phyloP scores from a whole-genome alignment of 2,113 vertebrate genomes.

The Xiphophorus maculatus region DNA sequence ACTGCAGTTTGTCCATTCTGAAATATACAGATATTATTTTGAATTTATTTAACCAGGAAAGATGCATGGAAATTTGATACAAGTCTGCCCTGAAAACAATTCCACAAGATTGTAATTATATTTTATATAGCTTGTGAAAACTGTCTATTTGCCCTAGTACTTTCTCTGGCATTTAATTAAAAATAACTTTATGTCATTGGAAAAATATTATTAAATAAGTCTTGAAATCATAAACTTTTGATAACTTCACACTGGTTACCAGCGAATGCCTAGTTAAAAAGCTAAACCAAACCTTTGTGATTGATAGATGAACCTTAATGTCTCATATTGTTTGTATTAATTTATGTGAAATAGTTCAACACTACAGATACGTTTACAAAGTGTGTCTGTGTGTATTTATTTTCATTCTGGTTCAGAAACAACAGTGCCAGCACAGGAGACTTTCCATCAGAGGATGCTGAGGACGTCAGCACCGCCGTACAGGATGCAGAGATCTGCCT shows the following conservation, averaged over 20 bases:
- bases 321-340: neutral
- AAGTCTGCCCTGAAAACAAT: too few species aligned
- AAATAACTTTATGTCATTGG: neutral
- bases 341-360: neutral
- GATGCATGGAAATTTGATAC: too few species aligned
- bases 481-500: constrained; percentile 93
- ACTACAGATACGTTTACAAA: too few species aligned
- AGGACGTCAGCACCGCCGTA: constrained; percentile 78
- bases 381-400: neutral
- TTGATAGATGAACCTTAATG: too few species aligned
- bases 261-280: neutral
- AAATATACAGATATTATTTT: neutral
- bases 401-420: constrained; percentile 73
- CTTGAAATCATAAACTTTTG: neutral
- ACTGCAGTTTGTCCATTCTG: too few species aligned
- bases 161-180: neutral
- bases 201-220: neutral
- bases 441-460: constrained; percentile 81
- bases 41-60: too few species aligned
- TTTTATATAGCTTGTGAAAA: neutral
- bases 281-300: neutral
- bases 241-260: neutral
- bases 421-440: constrained; percentile 76
- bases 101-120: neutral
- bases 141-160: neutral